phyloP scores from a whole-genome alignment of 2,888 invertebrate genomes.

The Eudasyphora cyanicolor region DNA sequence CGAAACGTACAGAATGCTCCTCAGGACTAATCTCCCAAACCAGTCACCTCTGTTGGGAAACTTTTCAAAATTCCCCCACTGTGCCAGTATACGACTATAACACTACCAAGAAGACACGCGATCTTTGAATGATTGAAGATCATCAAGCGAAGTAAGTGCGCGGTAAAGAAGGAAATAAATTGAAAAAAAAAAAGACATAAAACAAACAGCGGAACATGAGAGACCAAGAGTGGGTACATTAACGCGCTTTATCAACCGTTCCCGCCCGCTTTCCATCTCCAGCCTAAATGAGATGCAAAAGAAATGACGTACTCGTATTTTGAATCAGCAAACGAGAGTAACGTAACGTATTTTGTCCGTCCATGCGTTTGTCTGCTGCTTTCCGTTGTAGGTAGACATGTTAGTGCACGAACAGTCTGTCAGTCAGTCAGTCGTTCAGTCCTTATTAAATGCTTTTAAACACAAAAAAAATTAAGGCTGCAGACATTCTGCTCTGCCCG shows the following conservation, averaged over 20 bases:
- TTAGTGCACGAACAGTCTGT: not conserved
- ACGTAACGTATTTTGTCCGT: not conserved
- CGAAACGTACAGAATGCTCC: no score
- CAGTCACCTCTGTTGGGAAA: no score
- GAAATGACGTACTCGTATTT: constrained; percentile 10
- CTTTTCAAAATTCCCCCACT: constrained; percentile 23
- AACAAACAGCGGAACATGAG: not conserved
- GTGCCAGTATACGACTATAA: not conserved
- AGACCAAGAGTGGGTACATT: not conserved
- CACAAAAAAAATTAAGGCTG: not conserved
- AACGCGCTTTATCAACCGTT: not conserved
- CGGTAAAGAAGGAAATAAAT: no score
- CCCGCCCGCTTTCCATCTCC: not conserved
- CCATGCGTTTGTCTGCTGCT: not conserved
- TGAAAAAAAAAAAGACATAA: no score
- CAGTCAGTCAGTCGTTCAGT: not conserved
- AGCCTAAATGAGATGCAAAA: not conserved
- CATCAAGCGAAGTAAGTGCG: not conserved
- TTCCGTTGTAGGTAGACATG: not conserved
- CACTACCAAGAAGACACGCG: constrained; percentile 49
- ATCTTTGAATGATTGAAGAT: not conserved
- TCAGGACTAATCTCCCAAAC: no score
- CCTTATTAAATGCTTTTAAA: constrained; percentile 7
- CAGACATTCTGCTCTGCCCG: not conserved
- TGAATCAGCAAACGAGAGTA: not conserved